Conservation (phyloP, 2,888 invertebrate genomes). For the Caenorhabditis sulstoni region DNA sequence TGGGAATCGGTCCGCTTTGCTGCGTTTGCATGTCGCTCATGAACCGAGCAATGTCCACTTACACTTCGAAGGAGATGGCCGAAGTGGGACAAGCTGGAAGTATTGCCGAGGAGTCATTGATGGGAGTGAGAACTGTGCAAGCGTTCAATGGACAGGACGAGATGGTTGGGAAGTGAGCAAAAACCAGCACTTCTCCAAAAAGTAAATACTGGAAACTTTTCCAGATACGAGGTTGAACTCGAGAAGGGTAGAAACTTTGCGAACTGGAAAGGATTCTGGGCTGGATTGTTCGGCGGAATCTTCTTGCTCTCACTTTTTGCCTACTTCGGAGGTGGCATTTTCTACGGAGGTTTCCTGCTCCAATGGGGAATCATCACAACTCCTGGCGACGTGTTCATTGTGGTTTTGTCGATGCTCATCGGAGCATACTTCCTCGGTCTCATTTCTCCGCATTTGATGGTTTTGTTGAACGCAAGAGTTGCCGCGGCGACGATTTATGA, state of each 20-base stretch:
- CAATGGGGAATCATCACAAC: constrained; percentile 63
- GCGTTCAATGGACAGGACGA: constrained; percentile 74
- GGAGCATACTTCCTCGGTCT: constrained; percentile 70
- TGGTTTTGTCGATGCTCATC: constrained; percentile 72
- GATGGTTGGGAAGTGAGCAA: constrained; percentile 56
- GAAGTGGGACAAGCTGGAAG: constrained; percentile 72
- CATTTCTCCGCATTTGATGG: constrained; percentile 70
- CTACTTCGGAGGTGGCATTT: constrained; percentile 68
- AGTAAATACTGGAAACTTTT: background rate
- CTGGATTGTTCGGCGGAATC: constrained; percentile 72
- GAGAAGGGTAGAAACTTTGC: constrained; percentile 68
- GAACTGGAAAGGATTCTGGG: constrained; percentile 73
- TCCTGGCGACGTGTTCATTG: constrained; percentile 76
- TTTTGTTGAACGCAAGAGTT: constrained; percentile 66
- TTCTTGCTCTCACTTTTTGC: constrained; percentile 73
- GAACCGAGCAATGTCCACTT: constrained; percentile 66
- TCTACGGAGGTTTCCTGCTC: constrained; percentile 70
- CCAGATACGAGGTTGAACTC: constrained; percentile 64
- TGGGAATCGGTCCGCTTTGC: constrained; percentile 63
- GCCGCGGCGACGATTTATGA: constrained; percentile 68
- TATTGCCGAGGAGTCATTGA: constrained; percentile 72
- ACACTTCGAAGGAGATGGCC: constrained; percentile 66
- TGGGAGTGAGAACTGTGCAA: constrained; percentile 74
- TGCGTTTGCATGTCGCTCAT: constrained; percentile 65
- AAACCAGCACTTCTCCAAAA: background rate